These are phyloP conservation scores for Saccostrea echinata DNA, from an alignment of 1,140 invertebrate genomes.

Conservation along the genomic window DNA sequence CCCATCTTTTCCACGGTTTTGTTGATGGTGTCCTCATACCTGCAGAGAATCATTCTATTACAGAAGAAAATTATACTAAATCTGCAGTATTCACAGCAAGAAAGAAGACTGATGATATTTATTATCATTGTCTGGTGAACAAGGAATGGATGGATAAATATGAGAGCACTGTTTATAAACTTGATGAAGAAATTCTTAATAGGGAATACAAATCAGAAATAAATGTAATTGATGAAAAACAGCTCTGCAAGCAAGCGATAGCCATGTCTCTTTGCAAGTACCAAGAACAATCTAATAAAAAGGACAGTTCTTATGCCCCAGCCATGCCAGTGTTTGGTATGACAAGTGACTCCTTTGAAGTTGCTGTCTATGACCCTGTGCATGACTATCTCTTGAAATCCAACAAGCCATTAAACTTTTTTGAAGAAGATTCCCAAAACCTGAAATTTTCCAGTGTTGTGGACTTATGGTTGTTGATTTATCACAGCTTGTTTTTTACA, in stretches of 20 bases:
- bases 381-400: neutral
- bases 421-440: neutral
- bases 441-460: neutral
- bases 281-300: neutral
- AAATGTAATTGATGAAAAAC: neutral
- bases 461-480: neutral
- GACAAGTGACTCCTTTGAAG: neutral
- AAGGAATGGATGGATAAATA: neutral
- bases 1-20: neutral
- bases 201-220: neutral
- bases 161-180: too few species aligned
- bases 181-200: neutral
- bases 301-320: neutral
- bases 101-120: slow-evolving; percentile 1
- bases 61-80: neutral
- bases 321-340: neutral
- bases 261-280: neutral
- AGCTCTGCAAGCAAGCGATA: neutral
- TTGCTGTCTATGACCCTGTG: neutral
- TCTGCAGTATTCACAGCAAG: neutral
- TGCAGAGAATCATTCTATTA: neutral
- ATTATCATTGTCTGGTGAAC: neutral
- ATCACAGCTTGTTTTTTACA: neutral
- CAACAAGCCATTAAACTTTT: neutral
- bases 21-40: neutral